Evolutionary conservation across 2,113 vertebrate genomes (phyloP), one percentile per base, ranked within the genome.

Genomic region (Benthochromis sp.): DNA sequence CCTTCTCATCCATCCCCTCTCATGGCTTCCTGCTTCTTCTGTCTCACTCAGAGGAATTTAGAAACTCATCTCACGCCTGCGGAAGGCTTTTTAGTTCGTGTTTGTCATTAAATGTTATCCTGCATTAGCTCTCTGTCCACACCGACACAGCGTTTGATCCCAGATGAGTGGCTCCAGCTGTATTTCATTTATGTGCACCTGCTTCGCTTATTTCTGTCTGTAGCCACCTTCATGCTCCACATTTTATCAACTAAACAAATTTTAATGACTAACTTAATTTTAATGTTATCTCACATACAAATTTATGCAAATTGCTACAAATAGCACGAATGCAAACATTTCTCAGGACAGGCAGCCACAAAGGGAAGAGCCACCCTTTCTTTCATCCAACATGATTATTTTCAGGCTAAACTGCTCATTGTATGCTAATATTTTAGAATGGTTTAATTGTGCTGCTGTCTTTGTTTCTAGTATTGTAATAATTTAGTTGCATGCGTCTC

Each of bases 281-380:
- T 76, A 4, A 38, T 34, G 12, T 80, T 55, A 82, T 34, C 52
- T 45, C 16, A 29, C 27, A 50, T 13, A 21, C 14, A 52, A 7
- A 85, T 52, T 1, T 10, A 50, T 82, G 21, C 21, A 47, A 55
- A 80, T 47, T 78, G 76, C 31, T 36, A 21, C 34, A 24, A 80
- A 31, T 52, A 3, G 17, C 27, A 13, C 7, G 0, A 52, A 31
- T 78, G 45, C 7, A 52, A 31, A 78, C 29, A 31, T 78, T 52
- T 78, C 45, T 78, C 27, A 52, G 0, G 73, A n/a, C 10, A 78
- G 24, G 24, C 9, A 0, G 1, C 43, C 2, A 0, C 24, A 31
- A 76, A 50, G 71, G 43, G 24, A 76, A 11, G 43, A 50, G 71
- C 17, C 73, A 52, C 14, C 2, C 27, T 78, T 50, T 52, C n/a